Percentiles rank a stretch among this genome's conserved stretches.
phyloP scores from a whole-genome alignment of 2,113 vertebrate genomes.

The Plecotus auritus region DNA sequence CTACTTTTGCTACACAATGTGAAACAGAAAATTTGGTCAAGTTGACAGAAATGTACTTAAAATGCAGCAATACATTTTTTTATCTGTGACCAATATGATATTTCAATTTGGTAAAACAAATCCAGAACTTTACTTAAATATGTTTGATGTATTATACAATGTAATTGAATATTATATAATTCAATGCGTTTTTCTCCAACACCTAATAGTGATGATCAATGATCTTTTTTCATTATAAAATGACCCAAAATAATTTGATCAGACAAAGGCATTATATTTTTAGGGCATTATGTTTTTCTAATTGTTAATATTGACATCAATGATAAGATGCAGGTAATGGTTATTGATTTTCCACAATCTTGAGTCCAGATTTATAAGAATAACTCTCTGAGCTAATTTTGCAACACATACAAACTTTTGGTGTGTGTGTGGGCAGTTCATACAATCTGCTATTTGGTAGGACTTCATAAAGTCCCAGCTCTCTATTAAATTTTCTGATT shows the following conservation, averaged over 20 bases:
- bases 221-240: neutral
- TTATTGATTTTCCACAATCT: neutral
- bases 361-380: neutral
- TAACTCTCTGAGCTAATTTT: neutral
- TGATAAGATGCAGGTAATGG: neutral
- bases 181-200: neutral
- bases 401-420: neutral
- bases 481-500: neutral
- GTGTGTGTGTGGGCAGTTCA: neutral
- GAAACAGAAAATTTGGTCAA: neutral
- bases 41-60: neutral
- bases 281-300: neutral
- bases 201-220: neutral
- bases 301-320: neutral
- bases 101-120: neutral
- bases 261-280: neutral
- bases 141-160: neutral
- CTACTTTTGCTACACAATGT: neutral
- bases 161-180: neutral
- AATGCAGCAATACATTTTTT: neutral
- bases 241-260: neutral
- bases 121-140: neutral
- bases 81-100: neutral
- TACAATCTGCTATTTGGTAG: neutral
- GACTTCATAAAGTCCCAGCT: neutral